Base-by-base conservation (phyloP, 2,888 invertebrate genomes). In the Lepidocyrtoides sp. region DNA sequence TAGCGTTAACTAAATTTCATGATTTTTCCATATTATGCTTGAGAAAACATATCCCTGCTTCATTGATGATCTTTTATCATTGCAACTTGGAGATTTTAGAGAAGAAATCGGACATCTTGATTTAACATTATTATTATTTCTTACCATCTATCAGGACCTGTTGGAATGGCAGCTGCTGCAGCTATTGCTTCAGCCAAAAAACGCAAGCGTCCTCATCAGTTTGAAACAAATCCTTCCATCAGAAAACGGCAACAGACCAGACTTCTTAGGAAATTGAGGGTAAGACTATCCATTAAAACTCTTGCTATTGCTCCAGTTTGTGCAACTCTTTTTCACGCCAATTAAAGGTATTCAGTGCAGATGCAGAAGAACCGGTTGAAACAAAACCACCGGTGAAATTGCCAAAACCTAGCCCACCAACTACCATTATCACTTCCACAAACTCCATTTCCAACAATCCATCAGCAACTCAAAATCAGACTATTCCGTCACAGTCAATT, bases 151-250 rank as follows among this genome's bases (percentile, higher is more conserved):
- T 89, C 91, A 98, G 98, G 98, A 91, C 98, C 99, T 12, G 98
- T 99, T 89, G 99, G 99, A 72, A 98, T 99, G 95, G 99, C 99
- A 23, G 99, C 99, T 2, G 99, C 99, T 2, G 99, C 99, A 63
- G 99, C 99, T 63, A 99, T 99, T 94, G 98, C 98, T 26, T 98
- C 99, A 2, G 98, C 98, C 0, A 99, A 99, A 95, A 99, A 99
- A 95, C 96, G 98, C 94, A 99, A 99, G 96, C 96, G 99, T 94
- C 98, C 98, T 57, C 99, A 99, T 96, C 98, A 98, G 90, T 99
- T 99, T 95, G 99, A 99, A 96, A 99, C 99, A 83, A 99, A 99
- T 96, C 99, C 99, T 1, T 99, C 99, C 54, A 98, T 99, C 94
- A 96, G 99, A 94, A 99, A 99, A 95, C 96, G 99, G 83, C 99